Percentiles rank a stretch among this genome's conserved stretches.
These are phyloP conservation scores for Nibea albiflora DNA, from an alignment of 2,113 vertebrate species.

Conservation along the genomic window DNA sequence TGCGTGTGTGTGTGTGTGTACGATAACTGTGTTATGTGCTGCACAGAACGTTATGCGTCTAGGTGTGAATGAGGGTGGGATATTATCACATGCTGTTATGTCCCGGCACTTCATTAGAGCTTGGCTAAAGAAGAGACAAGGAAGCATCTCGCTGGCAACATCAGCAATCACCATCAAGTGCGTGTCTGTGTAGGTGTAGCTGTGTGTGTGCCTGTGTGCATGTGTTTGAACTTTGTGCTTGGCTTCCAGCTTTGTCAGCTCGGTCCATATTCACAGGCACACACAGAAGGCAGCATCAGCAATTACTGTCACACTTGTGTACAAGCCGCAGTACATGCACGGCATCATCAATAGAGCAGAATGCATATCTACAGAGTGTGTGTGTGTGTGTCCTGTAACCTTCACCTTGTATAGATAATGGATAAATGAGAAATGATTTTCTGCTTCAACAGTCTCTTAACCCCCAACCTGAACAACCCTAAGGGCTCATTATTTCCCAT, in stretches of 20 bases:
- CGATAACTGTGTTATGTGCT: constrained; percentile 23
- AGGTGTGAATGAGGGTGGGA: constrained; percentile 61
- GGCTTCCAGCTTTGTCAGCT: constrained; percentile 46
- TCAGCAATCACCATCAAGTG: constrained; percentile 36
- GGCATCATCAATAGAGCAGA: constrained; percentile 25
- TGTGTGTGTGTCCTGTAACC: constrained; percentile 54
- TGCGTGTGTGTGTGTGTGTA: constrained; percentile 16
- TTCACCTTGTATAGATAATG: constrained; percentile 62
- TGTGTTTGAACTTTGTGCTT: neutral
- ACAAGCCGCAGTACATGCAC: constrained; percentile 33
- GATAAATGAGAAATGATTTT: constrained; percentile 69
- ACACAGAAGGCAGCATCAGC: constrained; percentile 55
- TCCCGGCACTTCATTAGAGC: constrained; percentile 64
- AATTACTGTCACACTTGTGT: constrained; percentile 53
- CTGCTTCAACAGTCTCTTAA: constrained; percentile 64
- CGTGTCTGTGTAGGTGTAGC: neutral
- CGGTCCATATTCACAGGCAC: constrained; percentile 26
- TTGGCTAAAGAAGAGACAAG: constrained; percentile 37
- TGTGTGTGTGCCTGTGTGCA: neutral
- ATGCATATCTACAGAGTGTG: constrained; percentile 17
- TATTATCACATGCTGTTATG: constrained; percentile 63
- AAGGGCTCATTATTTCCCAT: constrained; percentile 21
- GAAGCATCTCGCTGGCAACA: constrained; percentile 21
- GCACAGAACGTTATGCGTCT: constrained; percentile 37
- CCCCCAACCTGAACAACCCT: constrained; percentile 31